Conservation (phyloP, 2,113 vertebrate species). For the Chaetodon trifascialis region DNA sequence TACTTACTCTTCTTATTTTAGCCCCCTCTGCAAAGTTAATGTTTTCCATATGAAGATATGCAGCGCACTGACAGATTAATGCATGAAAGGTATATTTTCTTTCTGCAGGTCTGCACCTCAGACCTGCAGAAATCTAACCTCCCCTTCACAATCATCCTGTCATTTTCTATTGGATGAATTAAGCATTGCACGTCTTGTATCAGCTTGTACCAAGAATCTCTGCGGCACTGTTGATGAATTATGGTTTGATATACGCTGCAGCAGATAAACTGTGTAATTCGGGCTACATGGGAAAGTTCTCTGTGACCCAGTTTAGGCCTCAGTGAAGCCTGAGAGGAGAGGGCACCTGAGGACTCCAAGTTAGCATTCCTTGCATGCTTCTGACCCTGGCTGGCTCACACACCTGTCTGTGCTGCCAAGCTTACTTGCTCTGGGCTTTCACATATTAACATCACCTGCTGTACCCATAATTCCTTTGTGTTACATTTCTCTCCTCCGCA, state of each 20-base stretch:
- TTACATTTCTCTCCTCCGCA: slow-evolving; percentile 31
- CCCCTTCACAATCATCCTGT: background rate
- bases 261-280: slow-evolving; percentile 29
- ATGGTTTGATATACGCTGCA: slow-evolving; percentile 29
- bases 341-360: slow-evolving; percentile 31
- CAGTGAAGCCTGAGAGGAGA: slow-evolving; percentile 8
- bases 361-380: slow-evolving; percentile 39
- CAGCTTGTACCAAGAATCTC: slow-evolving; percentile 39
- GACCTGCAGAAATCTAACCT: background rate
- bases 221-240: slow-evolving; percentile 23
- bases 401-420: background rate
- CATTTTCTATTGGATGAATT: background rate
- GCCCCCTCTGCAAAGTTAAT: background rate
- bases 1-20: background rate
- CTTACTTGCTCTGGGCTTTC: background rate
- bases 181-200: slow-evolving; percentile 3
- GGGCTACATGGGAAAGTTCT: slow-evolving; percentile 46
- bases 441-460: slow-evolving; percentile 56
- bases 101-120: background rate
- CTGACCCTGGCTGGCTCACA: background rate
- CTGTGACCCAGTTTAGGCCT: slow-evolving; percentile 2
- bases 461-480: slow-evolving; percentile 13
- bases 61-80: background rate
- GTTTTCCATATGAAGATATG: background rate
- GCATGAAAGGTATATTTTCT: background rate